These are phyloP conservation scores for Ptychobarbus kaznakovi DNA, from an alignment of 2,797 vertebrate genomes.

Conservation along the genomic window DNA sequence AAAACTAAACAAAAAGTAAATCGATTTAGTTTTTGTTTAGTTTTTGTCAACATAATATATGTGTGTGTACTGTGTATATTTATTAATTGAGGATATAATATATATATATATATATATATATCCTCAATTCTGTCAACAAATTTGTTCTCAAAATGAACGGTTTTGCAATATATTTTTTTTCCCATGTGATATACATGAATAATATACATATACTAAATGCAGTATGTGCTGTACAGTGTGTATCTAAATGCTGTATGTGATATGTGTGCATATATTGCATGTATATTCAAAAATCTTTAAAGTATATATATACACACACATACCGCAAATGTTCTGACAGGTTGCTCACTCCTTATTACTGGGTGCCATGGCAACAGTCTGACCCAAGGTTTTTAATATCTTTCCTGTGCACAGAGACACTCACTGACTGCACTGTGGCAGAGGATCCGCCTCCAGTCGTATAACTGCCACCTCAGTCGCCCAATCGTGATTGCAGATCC, in stretches of 20 bases:
- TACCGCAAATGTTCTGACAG: conserved; percentile 15
- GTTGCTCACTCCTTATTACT: neutral
- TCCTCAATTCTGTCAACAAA: too few relatives aligned
- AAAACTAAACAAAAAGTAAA: too few relatives aligned
- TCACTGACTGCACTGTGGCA: neutral
- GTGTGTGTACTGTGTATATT: too few relatives aligned
- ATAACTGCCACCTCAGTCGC: neutral
- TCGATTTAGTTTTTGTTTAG: too few relatives aligned
- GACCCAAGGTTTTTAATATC: conserved; percentile 16
- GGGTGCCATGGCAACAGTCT: conserved; percentile 22
- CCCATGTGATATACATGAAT: neutral
- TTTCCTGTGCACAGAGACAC: conserved; percentile 1
- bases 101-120: too few relatives aligned
- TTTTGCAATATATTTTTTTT: too few relatives aligned
- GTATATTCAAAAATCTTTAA: neutral
- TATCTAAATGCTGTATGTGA: neutral
- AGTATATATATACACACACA: neutral
- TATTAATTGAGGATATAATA: too few relatives aligned
- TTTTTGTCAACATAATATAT: too few relatives aligned
- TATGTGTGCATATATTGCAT: neutral
- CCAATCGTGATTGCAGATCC: neutral
- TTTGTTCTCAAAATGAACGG: too few relatives aligned
- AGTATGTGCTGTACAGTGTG: neutral
- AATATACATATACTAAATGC: neutral
- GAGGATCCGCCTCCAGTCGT: neutral